Evolutionary conservation across 64 coral and sea anemone species (phyloP), one percentile per base, ranked within the genome.

Genomic region (Montipora efflorescens): DNA sequence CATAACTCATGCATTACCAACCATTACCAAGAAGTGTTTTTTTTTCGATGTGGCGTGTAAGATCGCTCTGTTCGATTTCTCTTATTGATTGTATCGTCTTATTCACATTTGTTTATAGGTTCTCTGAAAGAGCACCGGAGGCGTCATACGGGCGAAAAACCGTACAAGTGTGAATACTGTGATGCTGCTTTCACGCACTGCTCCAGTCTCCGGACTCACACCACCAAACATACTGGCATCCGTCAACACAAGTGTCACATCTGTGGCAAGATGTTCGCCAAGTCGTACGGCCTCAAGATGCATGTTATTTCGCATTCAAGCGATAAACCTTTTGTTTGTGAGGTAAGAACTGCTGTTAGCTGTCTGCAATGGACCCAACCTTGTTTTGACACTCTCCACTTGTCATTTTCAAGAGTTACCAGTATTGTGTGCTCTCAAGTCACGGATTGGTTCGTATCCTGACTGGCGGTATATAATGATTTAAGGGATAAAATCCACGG

Each of bases 241-340:
- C 82, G 45, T 13, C 82, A 46, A 19, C 50, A 86, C 82, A 70
- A 86, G 19, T 86, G 82, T 50, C 82, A 86, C 48, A 47, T 43
- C 11, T 86, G 82, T 48, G 82, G 82, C 66, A 86, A 86, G 46
- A 19, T 86, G 82, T 86, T 86, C 20, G 66, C 82, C 64, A 86
- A 86, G 82, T 86, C 82, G 7, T 86, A 86, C 47, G 82, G 82
- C 45, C 82, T 86, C 66, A 86, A 86, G 82, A 86, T 86, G 82
- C 82, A 86, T 18, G 67, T 64, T 50, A 14, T 86, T 71, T 86
- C 82, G 15, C 82, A 86, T 48, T 86, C 82, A 70, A 86, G 49
- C 18, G 82, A 86, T 15, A 86, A 86, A 23, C 82, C 82, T 21
- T 86, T 86, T 19, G 82, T 86, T 16, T 86, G 82, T 22, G 82